Evolutionary conservation across 2,888 invertebrate genomes (phyloP), one percentile per base, ranked within the genome.

Genomic region (Chrysopilus asiliformis): DNA sequence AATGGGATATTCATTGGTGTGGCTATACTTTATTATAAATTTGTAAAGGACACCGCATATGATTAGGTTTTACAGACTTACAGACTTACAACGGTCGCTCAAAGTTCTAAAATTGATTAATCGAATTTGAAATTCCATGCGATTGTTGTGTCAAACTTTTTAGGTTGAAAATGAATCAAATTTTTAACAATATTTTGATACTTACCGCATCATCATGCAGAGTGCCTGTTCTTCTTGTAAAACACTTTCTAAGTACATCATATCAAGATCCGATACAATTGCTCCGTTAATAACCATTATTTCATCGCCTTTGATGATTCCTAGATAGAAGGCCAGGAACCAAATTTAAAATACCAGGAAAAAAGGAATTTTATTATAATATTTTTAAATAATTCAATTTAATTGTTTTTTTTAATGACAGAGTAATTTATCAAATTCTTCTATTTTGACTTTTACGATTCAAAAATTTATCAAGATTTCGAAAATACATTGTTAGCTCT

Each of bases 271-370:
- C 56, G 90, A 89, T 50, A 95, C 93, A 64, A 94, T 89, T 53
- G 93, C 91, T 48, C 93, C 90, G 71, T 95, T 95, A 68, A 95
- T 93, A 64, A 95, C 91, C 82, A 95, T 89, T 65, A 95, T 93
- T 72, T 95, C 95, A 68, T 95, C 95, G 55, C 93, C 85, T 70
- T 91, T 87, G 66, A 91, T 89, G 61, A 95, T 83, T 58, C 94
- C 94, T 94, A 69, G n/a, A n/a, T 50, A 64, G 19, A 28, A n/a
- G 26, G 14, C 18, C 17, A 27, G 27, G 27, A 26, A 26, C 13
- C 26, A 36, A 26, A 36, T 29, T 31, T 24, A 36, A 28, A 34
- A 19, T 26, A 34, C 27, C 12, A 34, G 34, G 26, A 2, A 16
- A n/a, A 31, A 31, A 17, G 14, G 31, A 17, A 30, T 14, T 30